Percentiles rank a stretch among this genome's conserved stretches.
Conservation (phyloP, 2,888 invertebrate species). For the Stenurella melanura region DNA sequence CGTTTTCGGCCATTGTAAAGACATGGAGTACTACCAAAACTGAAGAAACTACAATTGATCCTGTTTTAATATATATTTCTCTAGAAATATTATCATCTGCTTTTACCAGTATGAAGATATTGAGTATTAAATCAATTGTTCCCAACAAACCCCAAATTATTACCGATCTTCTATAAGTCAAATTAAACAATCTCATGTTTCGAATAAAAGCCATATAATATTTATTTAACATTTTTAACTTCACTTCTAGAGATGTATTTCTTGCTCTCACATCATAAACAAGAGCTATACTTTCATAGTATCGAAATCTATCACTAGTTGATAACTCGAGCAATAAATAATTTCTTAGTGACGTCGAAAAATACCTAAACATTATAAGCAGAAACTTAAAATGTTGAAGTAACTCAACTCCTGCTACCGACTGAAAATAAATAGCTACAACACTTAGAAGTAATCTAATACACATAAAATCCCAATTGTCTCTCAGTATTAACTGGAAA, state of each 20-base stretch:
- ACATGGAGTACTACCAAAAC: no score
- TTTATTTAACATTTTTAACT: neutral
- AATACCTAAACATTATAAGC: slow-evolving; percentile 2
- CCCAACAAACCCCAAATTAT: no score
- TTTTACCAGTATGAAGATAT: no score
- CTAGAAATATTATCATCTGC: neutral
- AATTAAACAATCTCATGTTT: no score
- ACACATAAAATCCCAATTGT: neutral
- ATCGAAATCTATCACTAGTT: neutral
- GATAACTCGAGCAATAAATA: slow-evolving; percentile 2
- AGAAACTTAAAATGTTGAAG: slow-evolving; percentile 19
- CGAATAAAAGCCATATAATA: neutral
- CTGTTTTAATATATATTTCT: neutral
- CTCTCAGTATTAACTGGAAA: neutral
- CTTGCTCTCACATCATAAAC: neutral
- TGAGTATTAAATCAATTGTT: no score
- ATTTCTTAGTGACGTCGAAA: slow-evolving; percentile 10
- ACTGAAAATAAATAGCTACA: slow-evolving; percentile 2
- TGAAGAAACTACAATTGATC: no score
- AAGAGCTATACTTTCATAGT: neutral
- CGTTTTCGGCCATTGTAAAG: no score
- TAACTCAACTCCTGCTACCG: neutral
- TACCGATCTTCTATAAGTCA: no score
- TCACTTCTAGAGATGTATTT: neutral
- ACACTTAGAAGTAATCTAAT: neutral